These are phyloP conservation scores for Uropsilus gracilis DNA, from an alignment of 2,113 vertebrate species.

Conservation along the genomic window DNA sequence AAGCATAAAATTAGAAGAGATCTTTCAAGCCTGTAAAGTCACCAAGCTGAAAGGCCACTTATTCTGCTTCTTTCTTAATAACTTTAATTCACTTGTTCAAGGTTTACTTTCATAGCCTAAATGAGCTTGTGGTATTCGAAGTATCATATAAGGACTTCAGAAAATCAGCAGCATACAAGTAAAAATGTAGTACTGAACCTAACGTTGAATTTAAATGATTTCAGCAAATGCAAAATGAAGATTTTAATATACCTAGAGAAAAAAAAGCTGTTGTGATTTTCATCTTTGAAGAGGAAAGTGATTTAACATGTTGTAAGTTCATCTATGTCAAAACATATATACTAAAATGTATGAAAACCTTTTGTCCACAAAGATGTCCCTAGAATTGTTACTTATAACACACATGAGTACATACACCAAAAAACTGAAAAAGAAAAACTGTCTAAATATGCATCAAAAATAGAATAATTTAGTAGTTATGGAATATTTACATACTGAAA, in stretches of 20 bases:
- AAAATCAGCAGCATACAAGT: not conserved
- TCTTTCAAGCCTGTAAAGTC: not conserved
- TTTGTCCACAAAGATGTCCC: not conserved
- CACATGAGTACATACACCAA: not conserved
- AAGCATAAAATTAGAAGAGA: not conserved
- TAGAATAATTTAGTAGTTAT: constrained; percentile 15
- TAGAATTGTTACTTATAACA: not conserved
- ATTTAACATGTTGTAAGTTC: not conserved
- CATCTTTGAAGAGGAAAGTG: not conserved
- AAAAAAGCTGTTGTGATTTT: not conserved
- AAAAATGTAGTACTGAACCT: not conserved
- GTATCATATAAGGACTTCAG: not conserved
- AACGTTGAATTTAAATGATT: not conserved
- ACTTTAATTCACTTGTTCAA: constrained; percentile 22
- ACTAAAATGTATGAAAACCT: not conserved
- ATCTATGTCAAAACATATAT: not conserved
- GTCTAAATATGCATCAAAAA: constrained; percentile 1
- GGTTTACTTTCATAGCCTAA: constrained; percentile 17
- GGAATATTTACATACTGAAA: not conserved
- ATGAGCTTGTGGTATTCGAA: not conserved
- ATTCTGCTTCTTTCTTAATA: constrained; percentile 11
- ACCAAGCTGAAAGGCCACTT: not conserved
- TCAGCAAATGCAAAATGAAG: not conserved
- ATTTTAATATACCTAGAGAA: not conserved
- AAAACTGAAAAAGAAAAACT: not conserved